Base-by-base conservation (phyloP, 2,888 invertebrate genomes). In the Sarcophaga carnaria region DNA sequence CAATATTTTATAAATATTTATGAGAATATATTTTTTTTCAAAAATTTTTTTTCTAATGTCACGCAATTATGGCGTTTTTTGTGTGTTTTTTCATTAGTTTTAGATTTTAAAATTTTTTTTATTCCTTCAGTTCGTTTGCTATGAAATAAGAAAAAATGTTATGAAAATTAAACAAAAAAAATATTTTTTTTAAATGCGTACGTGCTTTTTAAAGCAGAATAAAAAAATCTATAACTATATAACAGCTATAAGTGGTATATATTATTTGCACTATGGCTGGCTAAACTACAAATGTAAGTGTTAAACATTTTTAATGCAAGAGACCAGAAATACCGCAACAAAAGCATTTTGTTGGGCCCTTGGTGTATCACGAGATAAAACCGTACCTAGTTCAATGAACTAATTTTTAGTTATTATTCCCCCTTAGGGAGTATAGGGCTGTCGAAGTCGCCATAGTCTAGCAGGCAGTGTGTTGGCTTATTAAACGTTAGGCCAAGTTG, bases 41-140 rank as follows among this genome's bases (percentile, higher is more conserved):
- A 49, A 22, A 22, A 22, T 22, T 22, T 4, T 25, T n/a, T 60
- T 25, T 80, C 83, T 78, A 81, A 83, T 83, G 86, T 87, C 86
- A 87, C 83, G 86, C 86, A 87, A 87, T 81, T 60, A 80, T 77
- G 64, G 27, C 74, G 78, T 81, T 77, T 27, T 49, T 63, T 66
- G 14, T 37, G 22, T 37, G 60, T 72, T 59, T 66, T 47, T 77
- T 74, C 60, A 49, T 81, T 64, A 47, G 45, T 49, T 49, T 54
- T 54, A 17, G 17, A 5, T 12, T 54, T 17, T 54, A 54, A 54
- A 4, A 17, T 54, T 54, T 54, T 54, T 14, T 54, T 54, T 17
- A 14, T 54, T 54, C 17, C 17, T 54, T 54, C 5, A 54, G 37
- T 37, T 37, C 37, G 37, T 37, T 37, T 1, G 37, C 37, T 54